Evolutionary conservation across 1,140 invertebrate species (phyloP), one percentile per base, ranked within the genome.

Genomic region (Apis dorsata): DNA sequence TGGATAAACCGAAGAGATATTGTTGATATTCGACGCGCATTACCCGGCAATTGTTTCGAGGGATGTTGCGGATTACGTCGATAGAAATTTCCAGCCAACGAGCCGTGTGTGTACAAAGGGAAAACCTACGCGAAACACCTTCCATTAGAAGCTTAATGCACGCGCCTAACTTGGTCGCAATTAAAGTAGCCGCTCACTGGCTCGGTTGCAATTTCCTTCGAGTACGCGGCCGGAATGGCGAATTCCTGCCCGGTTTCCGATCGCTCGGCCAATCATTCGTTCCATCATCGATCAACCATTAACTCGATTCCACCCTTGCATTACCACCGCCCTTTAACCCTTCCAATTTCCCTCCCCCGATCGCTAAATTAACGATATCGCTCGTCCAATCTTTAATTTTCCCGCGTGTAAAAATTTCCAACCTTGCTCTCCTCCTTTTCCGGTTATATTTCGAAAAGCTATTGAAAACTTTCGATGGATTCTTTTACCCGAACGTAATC

Each of bases 101-200:
- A 28, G 2, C 2, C 57, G 24, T 53, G 55, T 34, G 69, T 79
- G 17, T 17, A 69, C 70, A 79, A 86, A 49, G 71, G 34, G 63
- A 79, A 88, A 87, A 87, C 68, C 55, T 78, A 55, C 53, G 51
- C 78, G 71, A 85, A 85, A 88, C 86, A 88, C 62, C 60, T 87
- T 88, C 79, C 82, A 86, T 84, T 84, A 75, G 78, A 73, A 85
- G 81, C 85, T 87, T 85, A 88, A 88, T 79, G 83, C 84, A 79
- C 75, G 71, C 86, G 79, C 75, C 83, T 87, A 87, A 88, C 79
- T 88, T 87, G 60, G 86, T 79, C 59, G 83, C 83, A 88, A 88
- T 88, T 88, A 88, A 75, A 66, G 62, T 72, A 44, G 49, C 63
- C 44, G 74, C 70, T 76, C 66, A 62, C 81, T 82, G 80, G 83